Base-by-base conservation (phyloP, 1,140 invertebrate genomes). In the Drepana arcuata region DNA sequence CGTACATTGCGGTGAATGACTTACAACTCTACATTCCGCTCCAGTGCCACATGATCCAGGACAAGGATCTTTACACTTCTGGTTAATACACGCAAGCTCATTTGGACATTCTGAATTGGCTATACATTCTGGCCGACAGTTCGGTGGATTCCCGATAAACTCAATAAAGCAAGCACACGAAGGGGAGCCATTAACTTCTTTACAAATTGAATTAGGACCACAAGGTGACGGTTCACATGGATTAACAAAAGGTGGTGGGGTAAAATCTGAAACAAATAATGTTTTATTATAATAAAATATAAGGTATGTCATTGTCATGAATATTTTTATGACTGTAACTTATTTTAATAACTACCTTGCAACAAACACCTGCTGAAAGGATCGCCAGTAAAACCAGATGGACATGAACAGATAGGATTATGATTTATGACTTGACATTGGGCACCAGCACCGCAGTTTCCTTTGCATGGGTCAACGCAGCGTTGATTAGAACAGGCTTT, bases 311-410 rank as follows among this genome's bases (percentile, higher is more conserved):
- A n/a, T n/a, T n/a, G n/a, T n/a, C n/a, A n/a, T n/a, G n/a, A n/a
- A n/a, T n/a, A n/a, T n/a, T n/a, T n/a, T n/a, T 9, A 21, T 21
- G 9, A 9, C 4, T 21, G 18, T 21, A 21, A 21, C 4, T 9
- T n/a, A n/a, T 5, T 90, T 89, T 90, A 89, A 89, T 49, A 91
- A 93, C 1, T 91, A 89, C 57, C 89, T 89, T 63, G 91, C 86
- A 43, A 86, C 71, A 6, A 88, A 84, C 89, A 90, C 54, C 70
- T 78, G 11, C 59, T 75, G 35, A 85, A 84, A 37, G 86, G 85
- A 78, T 88, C 86, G 25, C 88, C 87, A 30, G 84, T 85, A 33
- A 74, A 82, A 4, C 83, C 84, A 14, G 63, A 32, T 6, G 69
- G 55, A 51, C 88, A 89, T 32, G 79, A 83, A 54, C 88, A 89